A percentile compares a stretch with the other conserved stretches of the same genome.
Conservation (phyloP, 2,888 invertebrate genomes). For the Lepidochrysops patricia region DNA sequence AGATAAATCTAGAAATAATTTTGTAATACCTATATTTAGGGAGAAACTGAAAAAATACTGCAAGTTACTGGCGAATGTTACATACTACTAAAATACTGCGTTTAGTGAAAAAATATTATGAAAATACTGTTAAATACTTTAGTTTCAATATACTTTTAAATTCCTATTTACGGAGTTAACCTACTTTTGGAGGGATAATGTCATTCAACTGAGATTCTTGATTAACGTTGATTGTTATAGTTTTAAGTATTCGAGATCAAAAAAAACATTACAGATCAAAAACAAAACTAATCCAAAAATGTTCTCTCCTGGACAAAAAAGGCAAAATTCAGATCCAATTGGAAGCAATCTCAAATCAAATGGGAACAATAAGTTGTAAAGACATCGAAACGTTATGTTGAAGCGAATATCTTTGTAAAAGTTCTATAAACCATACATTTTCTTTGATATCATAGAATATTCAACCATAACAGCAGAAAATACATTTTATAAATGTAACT, state of each 20-base stretch:
- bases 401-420: constrained; percentile 19
- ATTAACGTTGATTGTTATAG: neutral
- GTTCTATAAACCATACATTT: constrained; percentile 14
- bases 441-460: constrained; percentile 3
- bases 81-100: constrained; percentile 13
- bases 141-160: neutral
- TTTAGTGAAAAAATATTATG: neutral
- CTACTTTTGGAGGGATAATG: neutral
- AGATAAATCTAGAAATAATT: neutral
- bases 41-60: neutral
- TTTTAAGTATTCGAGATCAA: neutral
- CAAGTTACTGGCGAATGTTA: too few species aligned
- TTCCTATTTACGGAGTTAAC: neutral
- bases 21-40: neutral
- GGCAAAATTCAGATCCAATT: neutral
- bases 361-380: constrained; percentile 19
- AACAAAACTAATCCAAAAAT: neutral
- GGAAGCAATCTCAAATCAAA: constrained; percentile 9
- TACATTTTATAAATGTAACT: constrained; percentile 11
- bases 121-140: neutral
- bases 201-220: neutral
- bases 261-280: neutral
- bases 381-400: constrained; percentile 21
- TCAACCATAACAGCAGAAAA: neutral
- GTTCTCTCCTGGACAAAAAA: neutral